Percentiles rank a stretch among this genome's conserved stretches.
These are phyloP conservation scores for Heteronetta atricapilla DNA, from an alignment of 2,113 vertebrate species.

Conservation along the genomic window DNA sequence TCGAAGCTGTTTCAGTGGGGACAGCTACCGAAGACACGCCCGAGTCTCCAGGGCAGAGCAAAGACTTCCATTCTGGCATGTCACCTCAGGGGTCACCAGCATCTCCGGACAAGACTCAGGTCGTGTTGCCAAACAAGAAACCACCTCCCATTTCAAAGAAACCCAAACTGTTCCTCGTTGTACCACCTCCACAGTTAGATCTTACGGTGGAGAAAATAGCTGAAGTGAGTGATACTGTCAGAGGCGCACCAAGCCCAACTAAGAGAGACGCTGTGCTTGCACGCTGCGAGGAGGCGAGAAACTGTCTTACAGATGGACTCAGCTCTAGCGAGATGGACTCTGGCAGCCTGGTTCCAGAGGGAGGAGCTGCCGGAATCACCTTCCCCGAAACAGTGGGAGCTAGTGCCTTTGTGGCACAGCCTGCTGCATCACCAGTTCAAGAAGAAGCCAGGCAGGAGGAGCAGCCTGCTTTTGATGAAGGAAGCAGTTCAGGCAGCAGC, in stretches of 20 bases:
- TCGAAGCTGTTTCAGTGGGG: background rate
- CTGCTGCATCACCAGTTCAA: slow-evolving; percentile 59
- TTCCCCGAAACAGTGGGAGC: slow-evolving; percentile 59
- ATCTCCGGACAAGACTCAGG: slow-evolving; percentile 54
- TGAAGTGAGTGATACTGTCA: slow-evolving; percentile 60
- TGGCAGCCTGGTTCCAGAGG: slow-evolving; percentile 67
- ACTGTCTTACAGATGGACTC: slow-evolving; percentile 54
- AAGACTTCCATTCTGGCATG: background rate
- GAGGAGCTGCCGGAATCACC: slow-evolving; percentile 70
- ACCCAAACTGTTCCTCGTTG: slow-evolving; percentile 85
- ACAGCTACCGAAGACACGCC: background rate
- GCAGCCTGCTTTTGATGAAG: slow-evolving; percentile 49
- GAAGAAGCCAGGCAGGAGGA: slow-evolving; percentile 71
- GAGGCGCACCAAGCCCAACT: slow-evolving; percentile 51
- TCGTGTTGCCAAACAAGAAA: slow-evolving; percentile 82
- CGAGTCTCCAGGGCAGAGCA: background rate
- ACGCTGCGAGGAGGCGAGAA: slow-evolving; percentile 51
- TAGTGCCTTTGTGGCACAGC: slow-evolving; percentile 72
- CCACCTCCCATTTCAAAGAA: slow-evolving; percentile 92
- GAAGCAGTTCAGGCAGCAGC: slow-evolving; percentile 73
- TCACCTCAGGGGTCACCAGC: slow-evolving; percentile 26
- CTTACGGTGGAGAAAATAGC: slow-evolving; percentile 69
- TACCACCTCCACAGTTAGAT: slow-evolving; percentile 79
- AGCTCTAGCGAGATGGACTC: slow-evolving; percentile 63
- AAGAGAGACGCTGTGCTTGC: slow-evolving; percentile 62